Percentiles rank a stretch among this genome's conserved stretches.
Conservation (phyloP, 2,888 invertebrate genomes). For the Molorchus minor region DNA sequence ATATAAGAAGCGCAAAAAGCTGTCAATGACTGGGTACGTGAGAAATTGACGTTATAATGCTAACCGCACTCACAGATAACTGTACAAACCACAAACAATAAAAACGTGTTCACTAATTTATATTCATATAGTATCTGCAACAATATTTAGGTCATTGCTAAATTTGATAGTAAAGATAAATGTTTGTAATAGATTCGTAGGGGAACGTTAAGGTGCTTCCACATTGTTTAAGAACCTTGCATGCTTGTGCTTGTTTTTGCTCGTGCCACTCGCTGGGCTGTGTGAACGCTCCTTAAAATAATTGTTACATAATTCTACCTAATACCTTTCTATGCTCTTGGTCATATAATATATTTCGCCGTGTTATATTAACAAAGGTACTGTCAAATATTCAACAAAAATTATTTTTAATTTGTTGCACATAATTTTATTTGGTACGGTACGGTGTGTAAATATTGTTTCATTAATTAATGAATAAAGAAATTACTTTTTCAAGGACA, state of each 20-base stretch:
- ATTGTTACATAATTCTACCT: no score
- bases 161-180: slow-evolving; percentile 48
- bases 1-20: no score
- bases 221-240: no score
- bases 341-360: no score
- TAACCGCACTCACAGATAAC: background rate
- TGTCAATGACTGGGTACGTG: no score
- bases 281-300: no score
- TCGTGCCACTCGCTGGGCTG: no score
- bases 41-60: no score
- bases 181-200: slow-evolving; percentile 43
- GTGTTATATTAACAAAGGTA: no score
- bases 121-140: slow-evolving; percentile 36
- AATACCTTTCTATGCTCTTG: no score
- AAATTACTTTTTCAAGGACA: background rate
- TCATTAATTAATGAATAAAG: background rate
- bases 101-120: slow-evolving; percentile 22
- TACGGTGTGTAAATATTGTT: background rate
- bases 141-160: slow-evolving; percentile 46
- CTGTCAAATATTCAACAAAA: no score
- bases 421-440: background rate
- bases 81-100: background rate
- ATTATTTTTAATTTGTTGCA: background rate
- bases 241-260: no score
- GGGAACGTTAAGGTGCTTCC: slow-evolving; percentile 22